These are phyloP conservation scores for Drosophila pseudotakahashii DNA, from an alignment of 2,888 invertebrate genomes.

Conservation along the genomic window DNA sequence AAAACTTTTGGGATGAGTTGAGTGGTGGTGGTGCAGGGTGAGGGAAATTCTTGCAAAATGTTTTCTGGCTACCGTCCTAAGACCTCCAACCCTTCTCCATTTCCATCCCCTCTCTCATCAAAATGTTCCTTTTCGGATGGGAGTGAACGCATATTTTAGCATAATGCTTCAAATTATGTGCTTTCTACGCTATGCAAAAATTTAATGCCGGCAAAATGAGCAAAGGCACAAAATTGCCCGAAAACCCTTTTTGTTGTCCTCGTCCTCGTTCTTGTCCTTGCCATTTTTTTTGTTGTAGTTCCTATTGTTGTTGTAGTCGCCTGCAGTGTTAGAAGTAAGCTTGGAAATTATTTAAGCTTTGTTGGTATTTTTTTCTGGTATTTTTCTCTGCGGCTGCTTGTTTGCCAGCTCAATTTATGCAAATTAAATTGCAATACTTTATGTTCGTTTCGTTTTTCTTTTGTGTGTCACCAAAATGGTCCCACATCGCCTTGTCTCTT, in stretches of 20 bases:
- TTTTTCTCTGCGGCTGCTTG: constrained; percentile 36
- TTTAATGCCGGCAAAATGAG: constrained; percentile 74
- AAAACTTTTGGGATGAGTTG: constrained; percentile 38
- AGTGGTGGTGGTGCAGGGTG: constrained; percentile 5
- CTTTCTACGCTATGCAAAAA: constrained; percentile 67
- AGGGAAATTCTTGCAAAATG: constrained; percentile 57
- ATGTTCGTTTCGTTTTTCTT: no score
- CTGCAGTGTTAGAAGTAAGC: constrained; percentile 66
- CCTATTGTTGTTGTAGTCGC: constrained; percentile 18
- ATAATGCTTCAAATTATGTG: constrained; percentile 75
- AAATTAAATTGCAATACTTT: constrained; percentile 78
- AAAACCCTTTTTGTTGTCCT: constrained; percentile 68
- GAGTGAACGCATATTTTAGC: constrained; percentile 69
- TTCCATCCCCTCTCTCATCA: constrained; percentile 4
- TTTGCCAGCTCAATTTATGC: constrained; percentile 70
- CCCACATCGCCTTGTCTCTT: constrained; percentile 46
- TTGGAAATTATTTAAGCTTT: constrained; percentile 67
- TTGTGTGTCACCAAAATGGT: constrained; percentile 59
- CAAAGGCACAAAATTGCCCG: constrained; percentile 66
- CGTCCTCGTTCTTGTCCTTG: constrained; percentile 32
- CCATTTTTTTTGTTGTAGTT: constrained; percentile 11
- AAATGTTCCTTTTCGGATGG: constrained; percentile 29
- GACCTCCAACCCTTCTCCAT: background rate
- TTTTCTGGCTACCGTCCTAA: constrained; percentile 25
- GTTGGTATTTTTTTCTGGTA: constrained; percentile 60